Percentiles rank a stretch among this genome's conserved stretches.
Evolutionary conservation across 2,797 vertebrate genomes (phyloP).

Genomic region (Muscicapa striata): DNA sequence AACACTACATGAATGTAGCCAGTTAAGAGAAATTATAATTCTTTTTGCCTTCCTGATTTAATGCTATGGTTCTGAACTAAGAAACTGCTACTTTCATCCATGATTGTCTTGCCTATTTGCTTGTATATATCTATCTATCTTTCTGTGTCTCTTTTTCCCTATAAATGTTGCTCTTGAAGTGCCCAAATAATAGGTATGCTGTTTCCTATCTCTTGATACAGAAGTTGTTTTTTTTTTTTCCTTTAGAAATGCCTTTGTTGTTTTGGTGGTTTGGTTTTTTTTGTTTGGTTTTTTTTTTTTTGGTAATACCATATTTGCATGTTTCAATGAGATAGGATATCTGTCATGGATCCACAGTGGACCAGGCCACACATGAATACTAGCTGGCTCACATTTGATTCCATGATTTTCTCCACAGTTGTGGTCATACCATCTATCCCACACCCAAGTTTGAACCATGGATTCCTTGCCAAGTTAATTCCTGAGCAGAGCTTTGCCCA

Average conservation of each 20-base stretch:
- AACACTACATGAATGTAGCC: background rate
- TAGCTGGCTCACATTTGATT: slow-evolving; percentile 76
- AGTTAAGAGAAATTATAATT: background rate
- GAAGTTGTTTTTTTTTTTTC: slow-evolving; percentile 21
- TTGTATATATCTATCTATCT: slow-evolving; percentile 33
- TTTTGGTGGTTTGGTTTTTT: background rate
- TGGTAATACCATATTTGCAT: slow-evolving; percentile 67
- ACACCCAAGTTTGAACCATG: slow-evolving; percentile 84
- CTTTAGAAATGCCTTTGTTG: background rate
- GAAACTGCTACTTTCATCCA: slow-evolving; percentile 8
- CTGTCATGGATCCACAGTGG: slow-evolving; percentile 65
- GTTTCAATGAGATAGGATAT: slow-evolving; percentile 66
- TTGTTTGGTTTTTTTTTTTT: background rate
- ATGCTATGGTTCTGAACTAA: slow-evolving; percentile 2
- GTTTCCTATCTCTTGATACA: slow-evolving; percentile 60
- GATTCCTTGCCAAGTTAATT: slow-evolving; percentile 85
- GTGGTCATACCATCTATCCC: slow-evolving; percentile 84
- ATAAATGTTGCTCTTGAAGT: slow-evolving; percentile 60
- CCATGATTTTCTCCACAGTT: slow-evolving; percentile 82
- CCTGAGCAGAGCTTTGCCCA: slow-evolving; percentile 84
- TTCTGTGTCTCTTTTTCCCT: slow-evolving; percentile 35
- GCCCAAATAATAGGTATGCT: slow-evolving; percentile 54
- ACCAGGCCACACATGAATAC: slow-evolving; percentile 60
- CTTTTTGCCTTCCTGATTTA: background rate
- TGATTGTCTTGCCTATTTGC: slow-evolving; percentile 35